Base-by-base conservation (phyloP, 1,140 invertebrate genomes). In the Drosophila eugracilis region DNA sequence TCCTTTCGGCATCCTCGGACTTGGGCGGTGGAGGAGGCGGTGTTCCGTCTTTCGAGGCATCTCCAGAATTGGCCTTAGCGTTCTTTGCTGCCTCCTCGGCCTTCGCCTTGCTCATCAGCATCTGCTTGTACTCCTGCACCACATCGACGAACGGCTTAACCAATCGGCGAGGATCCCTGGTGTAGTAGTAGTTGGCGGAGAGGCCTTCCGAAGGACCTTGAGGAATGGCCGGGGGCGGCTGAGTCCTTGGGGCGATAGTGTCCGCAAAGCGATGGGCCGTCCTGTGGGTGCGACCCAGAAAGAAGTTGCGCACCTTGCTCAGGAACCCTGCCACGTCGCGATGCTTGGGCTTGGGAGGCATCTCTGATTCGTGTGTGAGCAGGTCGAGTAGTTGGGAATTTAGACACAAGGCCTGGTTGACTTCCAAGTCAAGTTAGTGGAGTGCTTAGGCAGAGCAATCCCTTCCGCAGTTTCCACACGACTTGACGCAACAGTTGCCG, bases 301-400 rank as follows among this genome's bases (percentile, higher is more conserved):
- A 42, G 39, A 86, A 86, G n/a, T 88, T 28, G n/a, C 81, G 81
- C 0, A 86, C 0, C 2, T 54, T 49, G 15, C 76, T 67, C 2
- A 86, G 44, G 12, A 86, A 71, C 0, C 52, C 67, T 6, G 83
- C 71, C 14, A 86, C 37, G 15, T 86, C 83, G 6, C 81, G 83
- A 14, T 81, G 78, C 9, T 62, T 50, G 15, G 75, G 78, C 3
- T 36, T 57, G 4, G 42, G 32, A 1, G 66, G 48, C 81, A 84
- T 84, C 28, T 57, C 17, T 0, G 5, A 6, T 4, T 12, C 2
- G 14, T 14, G 2, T 14, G 5, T 17, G 10, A 3, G 5, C 9
- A n/a, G 39, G 9, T 30, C 9, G 12, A 21, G 36, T 2, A 19
- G 15, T 42, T 34, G 0, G 26, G 39, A 67, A 26, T 67, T 67